These are phyloP conservation scores for Panzeria rudis DNA, from an alignment of 2,888 invertebrate species.

Conservation along the genomic window DNA sequence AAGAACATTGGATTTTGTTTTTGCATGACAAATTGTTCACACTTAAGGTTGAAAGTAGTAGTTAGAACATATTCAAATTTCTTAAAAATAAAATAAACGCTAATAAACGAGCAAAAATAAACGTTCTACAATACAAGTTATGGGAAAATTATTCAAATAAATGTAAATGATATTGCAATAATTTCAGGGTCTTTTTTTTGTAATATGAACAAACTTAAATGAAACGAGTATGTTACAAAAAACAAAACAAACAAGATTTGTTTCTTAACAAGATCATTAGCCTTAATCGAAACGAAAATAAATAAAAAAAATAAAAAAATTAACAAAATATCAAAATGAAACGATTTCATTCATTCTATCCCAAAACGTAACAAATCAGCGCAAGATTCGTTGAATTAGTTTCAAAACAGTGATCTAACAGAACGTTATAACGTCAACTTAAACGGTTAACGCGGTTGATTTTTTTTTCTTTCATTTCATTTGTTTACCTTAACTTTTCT, in stretches of 20 bases:
- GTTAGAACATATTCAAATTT: not conserved
- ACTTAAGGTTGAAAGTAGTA: not conserved
- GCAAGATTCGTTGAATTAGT: slow-evolving; percentile 57
- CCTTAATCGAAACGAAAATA: slow-evolving; percentile 27
- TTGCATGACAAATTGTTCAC: not conserved
- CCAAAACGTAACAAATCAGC: slow-evolving; percentile 15
- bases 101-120: not conserved
- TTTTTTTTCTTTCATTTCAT: not conserved
- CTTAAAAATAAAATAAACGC: not conserved
- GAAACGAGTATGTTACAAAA: slow-evolving; percentile 4
- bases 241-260: slow-evolving; percentile 32
- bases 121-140: not conserved
- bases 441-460: slow-evolving; percentile 24
- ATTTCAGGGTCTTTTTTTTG: not conserved
- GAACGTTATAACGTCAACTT: slow-evolving; percentile 48
- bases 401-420: slow-evolving; percentile 51
- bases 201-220: slow-evolving; percentile 26
- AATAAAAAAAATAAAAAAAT: not conserved
- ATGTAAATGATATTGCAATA: slow-evolving; percentile 15
- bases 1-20: not conserved
- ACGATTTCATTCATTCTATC: not conserved
- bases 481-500: slow-evolving; percentile 9
- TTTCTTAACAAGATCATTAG: slow-evolving; percentile 54
- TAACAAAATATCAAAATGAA: slow-evolving; percentile 25
- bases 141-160: slow-evolving; percentile 21